Evolutionary conservation across 2,888 invertebrate species (phyloP), one percentile per base, ranked within the genome.

Genomic region (Rotaria macrura): DNA sequence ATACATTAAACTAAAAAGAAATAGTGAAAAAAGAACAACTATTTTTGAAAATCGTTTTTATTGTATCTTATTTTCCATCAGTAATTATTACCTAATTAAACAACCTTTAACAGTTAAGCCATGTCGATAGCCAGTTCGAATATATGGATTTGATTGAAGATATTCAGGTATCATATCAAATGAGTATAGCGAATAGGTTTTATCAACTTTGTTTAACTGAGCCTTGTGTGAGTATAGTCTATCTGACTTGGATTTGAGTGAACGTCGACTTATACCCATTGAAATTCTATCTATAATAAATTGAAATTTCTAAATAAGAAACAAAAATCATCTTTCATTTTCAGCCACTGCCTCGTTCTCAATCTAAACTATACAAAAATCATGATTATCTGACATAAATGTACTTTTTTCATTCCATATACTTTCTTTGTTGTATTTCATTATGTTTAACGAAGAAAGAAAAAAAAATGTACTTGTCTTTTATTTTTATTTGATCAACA

Each of bases 1-100:
- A 94, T 95, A 95, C 92, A 97, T 96, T 90, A 96, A 92, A 91
- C 96, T 95, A 49, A n/a, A n/a, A n/a, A n/a, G 4, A n/a, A 10
- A 83, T 12, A n/a, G 14, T 34, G 23, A 29, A 54, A 29, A 34
- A 5, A 3, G 10, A 65, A 29, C 6, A 14, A 14, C 29, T 29
- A 29, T 65, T 65, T 14, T 65, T 29, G 17, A 12, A 29, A 29
- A 29, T 65, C 12, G 23, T 65, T 29, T 9, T 29, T 29, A 29
- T 29, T 29, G 83, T 34, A 52, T 29, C 12, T 84, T 4, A 49
- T 1, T 43, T 12, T 10, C 10, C 9, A 10, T 25, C 14, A 10
- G 34, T 23, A 20, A 43, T 34, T 5, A 84, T 87, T 88, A 95
- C 95, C 95, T 96, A 92, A 95, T 95, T 90, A 90, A 85, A 87